Evolutionary conservation across 1,140 invertebrate species (phyloP), one percentile per base, ranked within the genome.

Genomic region (Ooceraea biroi): DNA sequence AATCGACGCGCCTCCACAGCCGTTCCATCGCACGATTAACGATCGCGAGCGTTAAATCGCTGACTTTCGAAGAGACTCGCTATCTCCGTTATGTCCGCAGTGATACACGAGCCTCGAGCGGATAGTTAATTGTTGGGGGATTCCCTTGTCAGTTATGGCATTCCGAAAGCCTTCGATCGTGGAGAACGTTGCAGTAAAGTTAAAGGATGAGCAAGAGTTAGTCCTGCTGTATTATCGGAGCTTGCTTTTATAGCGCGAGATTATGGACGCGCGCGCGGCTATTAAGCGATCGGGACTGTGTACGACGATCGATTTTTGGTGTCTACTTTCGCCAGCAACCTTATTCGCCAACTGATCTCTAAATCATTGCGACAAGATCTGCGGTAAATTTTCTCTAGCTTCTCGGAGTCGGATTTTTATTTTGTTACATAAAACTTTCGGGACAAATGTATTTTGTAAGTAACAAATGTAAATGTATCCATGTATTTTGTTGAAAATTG

Each of bases 81-180:
- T 90, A 89, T 90, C 89, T 88, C 55, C 65, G 85, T 80, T 82
- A 86, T 55, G 83, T 86, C 69, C n/a, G 36, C 50, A 10, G n/a
- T 85, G 90, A 91, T 91, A 84, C 87, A 91, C 85, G 90, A 85
- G 86, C 89, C 82, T 85, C 84, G 58, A 63, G 74, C 63, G 78
- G 30, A 88, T 91, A 52, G 91, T 91, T 90, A 91, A 90, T 91
- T 88, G 87, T 87, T 72, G 85, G 44, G 58, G 89, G 90, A 88
- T 89, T 74, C 77, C 76, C 74, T 78, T 60, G 71, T 84, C 77
- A 72, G 77, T 89, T 89, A 89, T 83, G 83, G 87, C 88, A 90
- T 90, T 90, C 86, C 86, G 80, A 87, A 80, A 85, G 78, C 48
- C 60, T 66, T 83, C 76, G 69, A 82, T 83, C 77, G 77, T 36